A percentile compares a stretch with the other conserved stretches of the same genome.
Evolutionary conservation across 2,113 vertebrate genomes (phyloP).

Genomic region (Dascyllus trimaculatus): DNA sequence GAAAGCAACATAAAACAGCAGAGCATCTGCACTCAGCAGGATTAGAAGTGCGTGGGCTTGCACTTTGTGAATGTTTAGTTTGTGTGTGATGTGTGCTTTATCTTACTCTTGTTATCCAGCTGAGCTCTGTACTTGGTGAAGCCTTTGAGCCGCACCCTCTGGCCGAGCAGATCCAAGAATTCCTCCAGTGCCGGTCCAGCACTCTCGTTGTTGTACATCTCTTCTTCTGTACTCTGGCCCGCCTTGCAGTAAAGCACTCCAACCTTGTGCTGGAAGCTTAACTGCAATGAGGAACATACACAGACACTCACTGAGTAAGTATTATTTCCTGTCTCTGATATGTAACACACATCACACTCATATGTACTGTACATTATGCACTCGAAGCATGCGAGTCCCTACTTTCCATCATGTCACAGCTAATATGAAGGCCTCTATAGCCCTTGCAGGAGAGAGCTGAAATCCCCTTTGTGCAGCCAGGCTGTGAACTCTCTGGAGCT

Average conservation of each 20-base stretch:
- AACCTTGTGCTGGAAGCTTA: slow-evolving; percentile 99
- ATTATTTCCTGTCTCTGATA: slow-evolving; percentile 53
- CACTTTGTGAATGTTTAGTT: slow-evolving; percentile 39
- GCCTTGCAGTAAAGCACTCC: slow-evolving; percentile 97
- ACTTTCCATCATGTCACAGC: slow-evolving; percentile 72
- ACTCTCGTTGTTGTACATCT: slow-evolving; percentile 98
- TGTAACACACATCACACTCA: slow-evolving; percentile 30
- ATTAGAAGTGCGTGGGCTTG: slow-evolving; percentile 17
- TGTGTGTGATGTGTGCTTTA: slow-evolving; percentile 46
- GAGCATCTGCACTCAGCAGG: slow-evolving; percentile 41
- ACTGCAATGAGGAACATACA: slow-evolving; percentile 83
- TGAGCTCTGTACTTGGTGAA: slow-evolving; percentile 98
- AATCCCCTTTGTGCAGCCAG: slow-evolving; percentile 58
- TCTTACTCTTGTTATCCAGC: slow-evolving; percentile 98
- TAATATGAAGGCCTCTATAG: slow-evolving; percentile 61
- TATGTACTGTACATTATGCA: slow-evolving; percentile 52
- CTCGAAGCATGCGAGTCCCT: slow-evolving; percentile 42
- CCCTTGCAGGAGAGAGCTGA: slow-evolving; percentile 43
- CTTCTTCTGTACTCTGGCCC: slow-evolving; percentile 97
- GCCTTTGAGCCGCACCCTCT: slow-evolving; percentile 95
- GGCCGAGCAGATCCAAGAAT: slow-evolving; percentile 96
- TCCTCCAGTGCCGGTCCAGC: slow-evolving; percentile 95
- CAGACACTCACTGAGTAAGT: slow-evolving; percentile 47
- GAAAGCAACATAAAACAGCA: not conserved
- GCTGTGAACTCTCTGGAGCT: slow-evolving; percentile 57